Percentiles rank a stretch among this genome's conserved stretches.
Conservation (phyloP, 2,113 vertebrate genomes). For the Siniperca knerii region DNA sequence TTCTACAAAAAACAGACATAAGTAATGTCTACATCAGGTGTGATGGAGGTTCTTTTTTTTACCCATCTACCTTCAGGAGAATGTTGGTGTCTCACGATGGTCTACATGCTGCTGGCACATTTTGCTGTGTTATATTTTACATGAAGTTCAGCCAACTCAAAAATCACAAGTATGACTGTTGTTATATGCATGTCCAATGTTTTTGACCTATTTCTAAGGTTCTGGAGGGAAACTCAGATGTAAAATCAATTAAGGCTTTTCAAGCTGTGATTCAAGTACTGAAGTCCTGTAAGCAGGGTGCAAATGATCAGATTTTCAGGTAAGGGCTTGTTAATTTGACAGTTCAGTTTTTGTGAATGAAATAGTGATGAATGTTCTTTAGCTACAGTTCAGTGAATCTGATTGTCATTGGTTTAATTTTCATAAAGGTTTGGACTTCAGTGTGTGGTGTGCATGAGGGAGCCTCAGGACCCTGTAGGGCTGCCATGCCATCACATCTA, state of each 20-base stretch:
- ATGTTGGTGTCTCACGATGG: neutral
- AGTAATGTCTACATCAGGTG: neutral
- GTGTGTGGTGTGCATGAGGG: slow-evolving; percentile 82
- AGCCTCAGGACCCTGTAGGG: slow-evolving; percentile 77
- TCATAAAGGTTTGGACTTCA: slow-evolving; percentile 71
- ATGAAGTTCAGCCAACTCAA: neutral
- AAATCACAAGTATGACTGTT: neutral
- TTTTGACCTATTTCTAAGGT: slow-evolving; percentile 72
- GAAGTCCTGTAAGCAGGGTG: slow-evolving; percentile 77
- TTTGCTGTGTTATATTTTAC: neutral
- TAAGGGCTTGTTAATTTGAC: slow-evolving; percentile 48
- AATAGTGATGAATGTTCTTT: neutral
- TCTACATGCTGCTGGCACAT: neutral
- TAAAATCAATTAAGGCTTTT: slow-evolving; percentile 83
- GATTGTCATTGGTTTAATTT: neutral
- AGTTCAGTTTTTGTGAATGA: neutral
- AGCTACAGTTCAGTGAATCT: neutral
- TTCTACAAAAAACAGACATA: neutral
- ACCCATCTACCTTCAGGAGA: neutral
- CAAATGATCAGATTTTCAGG: slow-evolving; percentile 77
- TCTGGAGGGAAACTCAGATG: slow-evolving; percentile 77
- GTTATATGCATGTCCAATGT: neutral
- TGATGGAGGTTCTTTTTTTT: neutral
- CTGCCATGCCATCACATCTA: slow-evolving; percentile 84
- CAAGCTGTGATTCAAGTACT: slow-evolving; percentile 81